phyloP scores from a whole-genome alignment of 2,113 vertebrate species.

The Sinocyclocheilus anophthalmus region DNA sequence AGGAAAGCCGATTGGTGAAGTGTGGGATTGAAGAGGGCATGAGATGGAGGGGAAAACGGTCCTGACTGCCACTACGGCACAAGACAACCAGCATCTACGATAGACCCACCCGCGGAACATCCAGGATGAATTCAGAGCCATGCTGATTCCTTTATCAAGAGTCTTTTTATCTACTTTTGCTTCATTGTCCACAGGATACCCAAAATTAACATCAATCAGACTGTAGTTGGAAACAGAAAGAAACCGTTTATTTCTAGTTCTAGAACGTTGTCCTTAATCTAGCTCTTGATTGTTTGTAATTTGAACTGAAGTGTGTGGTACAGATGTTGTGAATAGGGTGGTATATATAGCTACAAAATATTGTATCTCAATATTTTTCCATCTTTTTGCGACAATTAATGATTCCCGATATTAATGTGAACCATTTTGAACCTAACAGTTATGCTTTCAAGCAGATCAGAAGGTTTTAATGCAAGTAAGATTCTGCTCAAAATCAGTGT shows the following conservation, averaged over 20 bases:
- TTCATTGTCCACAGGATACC: background rate
- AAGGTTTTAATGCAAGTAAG: background rate
- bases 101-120: slow-evolving; percentile 92
- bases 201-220: background rate
- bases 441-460: background rate
- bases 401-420: background rate
- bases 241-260: background rate
- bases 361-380: background rate
- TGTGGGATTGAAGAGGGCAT: slow-evolving; percentile 83
- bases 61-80: slow-evolving; percentile 71
- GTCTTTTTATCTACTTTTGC: slow-evolving; percentile 64
- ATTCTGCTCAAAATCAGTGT: background rate
- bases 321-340: background rate
- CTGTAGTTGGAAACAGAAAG: background rate
- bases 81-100: slow-evolving; percentile 86
- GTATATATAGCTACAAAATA: too few relatives aligned
- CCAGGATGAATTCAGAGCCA: slow-evolving; percentile 93
- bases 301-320: background rate
- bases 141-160: slow-evolving; percentile 93
- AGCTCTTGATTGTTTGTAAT: background rate
- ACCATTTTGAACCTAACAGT: background rate
- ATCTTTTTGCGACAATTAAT: background rate
- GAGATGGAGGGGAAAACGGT: slow-evolving; percentile 68
- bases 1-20: slow-evolving; percentile 87
- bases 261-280: background rate